Evolutionary conservation across 1,140 invertebrate species (phyloP).

Genomic region (Drosophila malerkotliana): DNA sequence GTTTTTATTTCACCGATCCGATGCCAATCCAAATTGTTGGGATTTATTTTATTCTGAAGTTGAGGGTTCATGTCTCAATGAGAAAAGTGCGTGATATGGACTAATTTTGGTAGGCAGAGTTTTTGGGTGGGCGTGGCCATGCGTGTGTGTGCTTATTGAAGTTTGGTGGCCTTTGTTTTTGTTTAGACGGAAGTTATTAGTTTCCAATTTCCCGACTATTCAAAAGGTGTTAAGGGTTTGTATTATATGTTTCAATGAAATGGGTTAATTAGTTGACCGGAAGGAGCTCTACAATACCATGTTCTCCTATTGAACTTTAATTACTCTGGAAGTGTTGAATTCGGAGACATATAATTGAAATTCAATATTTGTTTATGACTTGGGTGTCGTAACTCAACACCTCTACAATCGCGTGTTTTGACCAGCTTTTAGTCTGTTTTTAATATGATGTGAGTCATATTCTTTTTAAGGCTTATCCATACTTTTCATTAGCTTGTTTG

Average conservation of each 20-base stretch:
- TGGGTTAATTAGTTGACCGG: conserved; percentile 49
- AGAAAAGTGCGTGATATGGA: conserved; percentile 50
- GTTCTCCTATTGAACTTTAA: background rate
- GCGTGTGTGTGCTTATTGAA: conserved; percentile 65
- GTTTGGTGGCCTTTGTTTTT: conserved; percentile 60
- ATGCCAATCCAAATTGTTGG: conserved; percentile 20
- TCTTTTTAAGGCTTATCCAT: conserved; percentile 5
- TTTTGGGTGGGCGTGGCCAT: conserved; percentile 23
- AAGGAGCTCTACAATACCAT: background rate
- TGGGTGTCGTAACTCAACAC: conserved; percentile 25
- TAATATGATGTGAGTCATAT: conserved; percentile 16
- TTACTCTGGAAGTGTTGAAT: background rate
- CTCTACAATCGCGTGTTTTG: conserved; percentile 16
- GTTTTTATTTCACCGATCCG: conserved; percentile 32
- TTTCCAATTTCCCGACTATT: conserved; percentile 59
- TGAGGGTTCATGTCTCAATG: background rate
- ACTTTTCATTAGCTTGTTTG: conserved; percentile 29
- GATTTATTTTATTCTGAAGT: conserved; percentile 14
- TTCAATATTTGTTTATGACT: conserved; percentile 19
- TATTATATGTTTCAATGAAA: conserved; percentile 4
- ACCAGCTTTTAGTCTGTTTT: conserved; percentile 7
- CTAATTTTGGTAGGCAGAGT: conserved; percentile 18
- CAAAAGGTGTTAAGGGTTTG: conserved; percentile 41
- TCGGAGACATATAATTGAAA: conserved; percentile 3
- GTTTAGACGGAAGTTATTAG: conserved; percentile 71